phyloP scores from a whole-genome alignment of 2,888 invertebrate genomes.

The Sepiola atlantica region DNA sequence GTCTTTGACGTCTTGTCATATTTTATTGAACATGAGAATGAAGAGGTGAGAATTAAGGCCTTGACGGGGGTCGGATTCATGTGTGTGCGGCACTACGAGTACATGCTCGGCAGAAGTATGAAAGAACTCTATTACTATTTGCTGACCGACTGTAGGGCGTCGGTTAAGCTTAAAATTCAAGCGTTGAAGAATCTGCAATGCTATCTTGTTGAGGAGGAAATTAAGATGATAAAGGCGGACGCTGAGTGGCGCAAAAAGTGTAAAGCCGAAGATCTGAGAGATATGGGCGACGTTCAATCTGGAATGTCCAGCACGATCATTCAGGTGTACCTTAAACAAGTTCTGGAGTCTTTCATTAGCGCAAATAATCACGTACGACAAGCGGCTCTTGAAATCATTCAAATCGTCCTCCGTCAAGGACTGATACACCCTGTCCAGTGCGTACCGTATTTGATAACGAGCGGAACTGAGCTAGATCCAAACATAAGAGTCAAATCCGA shows the following conservation, averaged over 20 bases:
- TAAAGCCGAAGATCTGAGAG: constrained; percentile 96
- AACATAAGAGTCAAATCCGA: constrained; percentile 94
- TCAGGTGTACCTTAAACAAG: constrained; percentile 95
- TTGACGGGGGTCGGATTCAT: constrained; percentile 81
- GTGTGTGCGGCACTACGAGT: constrained; percentile 95
- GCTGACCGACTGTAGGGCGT: constrained; percentile 76
- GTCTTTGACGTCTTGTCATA: constrained; percentile 91
- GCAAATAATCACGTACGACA: constrained; percentile 87
- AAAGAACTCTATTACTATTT: constrained; percentile 89
- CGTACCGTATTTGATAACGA: constrained; percentile 97
- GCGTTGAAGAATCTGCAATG: constrained; percentile 91
- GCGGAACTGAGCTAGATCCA: constrained; percentile 95
- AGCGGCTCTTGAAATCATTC: constrained; percentile 93
- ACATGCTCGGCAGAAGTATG: constrained; percentile 89
- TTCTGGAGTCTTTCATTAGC: constrained; percentile 92
- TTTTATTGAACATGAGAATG: constrained; percentile 88
- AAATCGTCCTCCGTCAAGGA: constrained; percentile 95
- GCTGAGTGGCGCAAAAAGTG: constrained; percentile 94
- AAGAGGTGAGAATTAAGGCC: constrained; percentile 75
- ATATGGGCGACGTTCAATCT: constrained; percentile 98
- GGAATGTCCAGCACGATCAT: constrained; percentile 99
- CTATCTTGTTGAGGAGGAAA: constrained; percentile 96
- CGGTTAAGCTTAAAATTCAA: constrained; percentile 79
- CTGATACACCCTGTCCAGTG: constrained; percentile 93
- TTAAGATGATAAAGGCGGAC: constrained; percentile 95